Conservation (phyloP, 1,140 invertebrate species). For the Mya arenaria region DNA sequence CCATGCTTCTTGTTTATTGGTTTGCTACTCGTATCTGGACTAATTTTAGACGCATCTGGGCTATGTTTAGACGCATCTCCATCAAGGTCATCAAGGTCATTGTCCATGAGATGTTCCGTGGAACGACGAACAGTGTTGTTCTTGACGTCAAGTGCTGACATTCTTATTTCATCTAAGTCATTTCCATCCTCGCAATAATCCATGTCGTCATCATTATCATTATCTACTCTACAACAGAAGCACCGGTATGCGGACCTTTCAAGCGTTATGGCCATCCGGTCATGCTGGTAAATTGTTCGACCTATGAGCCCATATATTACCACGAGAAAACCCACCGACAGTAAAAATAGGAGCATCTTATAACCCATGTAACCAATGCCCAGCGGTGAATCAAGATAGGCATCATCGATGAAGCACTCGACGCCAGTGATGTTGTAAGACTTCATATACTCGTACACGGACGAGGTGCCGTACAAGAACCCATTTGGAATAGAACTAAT, state of each 20-base stretch:
- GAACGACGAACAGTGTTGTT: not conserved
- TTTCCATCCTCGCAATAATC: no score
- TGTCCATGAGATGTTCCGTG: not conserved
- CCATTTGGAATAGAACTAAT: conserved; percentile 42
- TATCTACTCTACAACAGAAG: not conserved
- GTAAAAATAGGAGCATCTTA: conserved; percentile 14
- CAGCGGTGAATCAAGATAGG: not conserved
- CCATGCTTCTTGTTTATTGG: not conserved
- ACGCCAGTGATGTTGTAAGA: not conserved
- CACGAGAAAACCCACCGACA: not conserved
- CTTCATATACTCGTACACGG: not conserved
- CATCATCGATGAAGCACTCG: conserved; percentile 50
- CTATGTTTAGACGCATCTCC: not conserved
- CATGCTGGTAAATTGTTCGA: conserved; percentile 7
- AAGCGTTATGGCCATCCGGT: not conserved
- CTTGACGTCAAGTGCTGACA: no score
- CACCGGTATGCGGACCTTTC: not conserved
- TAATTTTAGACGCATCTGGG: not conserved
- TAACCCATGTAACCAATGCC: conserved; percentile 26
- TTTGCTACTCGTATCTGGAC: not conserved
- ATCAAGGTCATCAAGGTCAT: not conserved
- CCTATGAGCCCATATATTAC: conserved; percentile 42
- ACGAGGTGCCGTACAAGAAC: conserved; percentile 32
- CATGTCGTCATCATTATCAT: not conserved
- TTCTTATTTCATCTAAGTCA: no score